phyloP scores from a whole-genome alignment of 53 echinoderm and acorn worm genomes.

The Temnopleurus reevesii region DNA sequence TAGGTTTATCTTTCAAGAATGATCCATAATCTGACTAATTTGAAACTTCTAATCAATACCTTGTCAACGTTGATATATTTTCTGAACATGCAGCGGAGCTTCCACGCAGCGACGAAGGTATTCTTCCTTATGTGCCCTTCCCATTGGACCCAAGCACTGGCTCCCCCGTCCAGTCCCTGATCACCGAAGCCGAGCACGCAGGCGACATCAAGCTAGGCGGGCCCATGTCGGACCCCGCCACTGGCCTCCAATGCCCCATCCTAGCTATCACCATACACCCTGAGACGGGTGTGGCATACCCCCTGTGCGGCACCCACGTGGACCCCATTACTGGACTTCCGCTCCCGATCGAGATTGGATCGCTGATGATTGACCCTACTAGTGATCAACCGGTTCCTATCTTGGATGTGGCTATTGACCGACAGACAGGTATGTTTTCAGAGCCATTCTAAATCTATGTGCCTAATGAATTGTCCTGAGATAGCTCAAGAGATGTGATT shows the following conservation, averaged over 20 bases:
- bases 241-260: conserved; percentile 89
- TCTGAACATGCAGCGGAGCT: conserved; percentile 68
- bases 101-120: conserved; percentile 79
- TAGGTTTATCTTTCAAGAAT: too few relatives aligned
- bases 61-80: too few relatives aligned
- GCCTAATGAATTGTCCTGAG: too few relatives aligned
- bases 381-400: conserved; percentile 96
- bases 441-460: too few relatives aligned
- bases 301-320: conserved; percentile 93
- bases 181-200: conserved; percentile 70
- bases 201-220: conserved; percentile 87
- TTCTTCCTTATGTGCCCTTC: conserved; percentile 92
- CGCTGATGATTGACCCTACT: conserved; percentile 94
- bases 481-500: too few relatives aligned
- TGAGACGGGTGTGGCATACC: conserved; percentile 94
- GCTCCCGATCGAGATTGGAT: conserved; percentile 92
- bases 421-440: conserved; percentile 88
- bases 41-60: too few relatives aligned
- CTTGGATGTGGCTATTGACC: conserved; percentile 81
- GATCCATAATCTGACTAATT: too few relatives aligned
- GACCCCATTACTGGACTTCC: conserved; percentile 97
- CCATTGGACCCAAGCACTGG: conserved; percentile 83
- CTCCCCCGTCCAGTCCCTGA: conserved; percentile 66
- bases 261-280: conserved; percentile 96
- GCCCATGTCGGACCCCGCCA: conserved; percentile 80